phyloP scores from a whole-genome alignment of 2,888 invertebrate genomes.

The Stegophylla sp. region DNA sequence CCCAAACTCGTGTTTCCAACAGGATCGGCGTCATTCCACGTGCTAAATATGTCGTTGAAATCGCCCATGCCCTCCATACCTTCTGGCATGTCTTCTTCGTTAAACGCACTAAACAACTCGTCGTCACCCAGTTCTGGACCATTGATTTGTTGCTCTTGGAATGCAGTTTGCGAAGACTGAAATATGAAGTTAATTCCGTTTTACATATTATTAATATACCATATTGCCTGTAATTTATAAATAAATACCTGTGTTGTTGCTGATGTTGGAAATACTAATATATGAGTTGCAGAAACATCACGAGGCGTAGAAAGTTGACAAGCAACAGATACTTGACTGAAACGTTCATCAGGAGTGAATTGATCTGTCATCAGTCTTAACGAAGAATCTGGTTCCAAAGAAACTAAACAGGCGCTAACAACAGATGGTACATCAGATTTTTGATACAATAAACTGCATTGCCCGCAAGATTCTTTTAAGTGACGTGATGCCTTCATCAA shows the following conservation, averaged over 20 bases:
- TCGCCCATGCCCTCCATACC: conserved; percentile 73
- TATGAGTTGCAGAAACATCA: conserved; percentile 96
- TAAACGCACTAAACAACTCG: conserved; percentile 72
- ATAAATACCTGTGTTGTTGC: conserved; percentile 83
- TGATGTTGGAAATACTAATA: conserved; percentile 97
- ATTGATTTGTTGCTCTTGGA: conserved; percentile 74
- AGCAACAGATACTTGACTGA: conserved; percentile 85
- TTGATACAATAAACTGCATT: conserved; percentile 83
- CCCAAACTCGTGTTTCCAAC: conserved; percentile 69
- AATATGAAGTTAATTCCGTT: too few relatives aligned
- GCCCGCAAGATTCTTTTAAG: conserved; percentile 88
- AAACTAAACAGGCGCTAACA: conserved; percentile 96
- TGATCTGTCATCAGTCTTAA: conserved; percentile 92
- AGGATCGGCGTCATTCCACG: conserved; percentile 71
- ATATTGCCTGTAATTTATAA: background rate
- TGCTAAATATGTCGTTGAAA: conserved; percentile 79
- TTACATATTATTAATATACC: background rate
- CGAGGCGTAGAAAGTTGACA: conserved; percentile 92
- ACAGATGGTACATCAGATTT: conserved; percentile 83
- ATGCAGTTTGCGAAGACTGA: conserved; percentile 76
- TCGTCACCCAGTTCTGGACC: conserved; percentile 74
- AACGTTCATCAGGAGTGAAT: conserved; percentile 93
- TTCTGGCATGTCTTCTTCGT: conserved; percentile 69
- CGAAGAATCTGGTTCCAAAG: conserved; percentile 87
- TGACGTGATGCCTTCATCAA: conserved; percentile 84